Evolutionary conservation across 2,113 vertebrate genomes (phyloP), one percentile per base, ranked within the genome.

Genomic region (Gadus chalcogrammus): DNA sequence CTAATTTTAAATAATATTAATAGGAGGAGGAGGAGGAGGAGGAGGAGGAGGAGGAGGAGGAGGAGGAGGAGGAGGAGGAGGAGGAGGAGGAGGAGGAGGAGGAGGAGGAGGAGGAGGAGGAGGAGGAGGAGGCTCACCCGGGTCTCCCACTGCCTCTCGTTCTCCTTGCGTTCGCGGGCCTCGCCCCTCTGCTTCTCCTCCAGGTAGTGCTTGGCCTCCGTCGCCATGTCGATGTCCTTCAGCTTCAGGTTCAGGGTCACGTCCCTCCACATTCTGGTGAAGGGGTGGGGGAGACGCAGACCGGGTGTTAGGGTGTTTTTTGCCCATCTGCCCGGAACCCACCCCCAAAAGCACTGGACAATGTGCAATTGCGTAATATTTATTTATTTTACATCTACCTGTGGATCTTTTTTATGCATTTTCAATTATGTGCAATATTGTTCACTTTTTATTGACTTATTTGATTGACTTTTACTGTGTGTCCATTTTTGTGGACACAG

Each of bases 181-280:
- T 99, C 98, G 0, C 95, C 94, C 87, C 98, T 92, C 84, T 99
- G 98, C 61, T 93, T 95, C 90, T 99, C 97, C 85, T 99, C 98
- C 70, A 99, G 92, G 17, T 91, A 84, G 13, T 99, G 97, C 82
- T 99, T 99, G 3, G 97, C 97, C 0, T 97, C 97, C 27, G 98
- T 99, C 24, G 98, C 98, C 22, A 94, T 85, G 35, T 99, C 97
- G 0, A 99, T 99, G 89, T 99, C 95, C 92, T 92, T 93, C 27
- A 96, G 91, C 90, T 97, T 99, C 86, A 99, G 90, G 89, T 98
- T 99, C 82, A 94, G 77, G 9, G 97, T 99, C 69, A 99, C 97
- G 9, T 99, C 97, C 75, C 92, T 96, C 97, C 97, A 99, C 63
- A 99, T 85, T 75, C 97, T 99, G 82, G 48, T 0, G 22, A 58